Evolutionary conservation across 1,140 invertebrate genomes (phyloP).

Genomic region (Muscidifurax raptorellus): DNA sequence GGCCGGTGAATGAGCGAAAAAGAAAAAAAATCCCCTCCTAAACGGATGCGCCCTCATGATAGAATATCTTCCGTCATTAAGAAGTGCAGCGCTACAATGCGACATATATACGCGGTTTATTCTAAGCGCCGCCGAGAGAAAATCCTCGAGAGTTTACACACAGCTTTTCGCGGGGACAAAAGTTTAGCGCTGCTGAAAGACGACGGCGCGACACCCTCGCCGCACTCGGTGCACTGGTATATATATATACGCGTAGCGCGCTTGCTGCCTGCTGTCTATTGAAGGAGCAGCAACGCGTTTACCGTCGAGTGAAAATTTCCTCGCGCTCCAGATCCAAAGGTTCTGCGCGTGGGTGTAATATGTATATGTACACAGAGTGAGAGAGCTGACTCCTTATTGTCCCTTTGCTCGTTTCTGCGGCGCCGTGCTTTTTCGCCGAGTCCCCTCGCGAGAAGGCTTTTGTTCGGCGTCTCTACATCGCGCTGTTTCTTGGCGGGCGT

Average conservation of each 20-base stretch:
- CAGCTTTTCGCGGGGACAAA: conserved; percentile 35
- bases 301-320: not conserved
- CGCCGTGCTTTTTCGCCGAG: not conserved
- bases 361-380: too few relatives aligned
- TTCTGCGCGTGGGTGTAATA: too few relatives aligned
- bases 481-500: not conserved
- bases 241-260: too few relatives aligned
- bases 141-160: not conserved
- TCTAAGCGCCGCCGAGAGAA: conserved; percentile 44
- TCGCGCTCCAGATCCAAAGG: not conserved
- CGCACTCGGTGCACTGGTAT: not conserved
- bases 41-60: conserved; percentile 49
- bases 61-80: conserved; percentile 57
- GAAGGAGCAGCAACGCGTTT: conserved; percentile 22
- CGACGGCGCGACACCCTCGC: not conserved
- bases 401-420: not conserved
- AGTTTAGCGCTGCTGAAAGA: conserved; percentile 32
- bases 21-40: conserved; percentile 24
- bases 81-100: conserved; percentile 10
- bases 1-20: not conserved
- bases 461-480: not conserved
- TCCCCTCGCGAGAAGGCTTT: not conserved
- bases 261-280: conserved; percentile 19
- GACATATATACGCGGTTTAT: not conserved
- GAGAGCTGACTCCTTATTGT: not conserved